Evolutionary conservation across 1,140 invertebrate species (phyloP).

Genomic region (Leptinotarsa undecemlineata): DNA sequence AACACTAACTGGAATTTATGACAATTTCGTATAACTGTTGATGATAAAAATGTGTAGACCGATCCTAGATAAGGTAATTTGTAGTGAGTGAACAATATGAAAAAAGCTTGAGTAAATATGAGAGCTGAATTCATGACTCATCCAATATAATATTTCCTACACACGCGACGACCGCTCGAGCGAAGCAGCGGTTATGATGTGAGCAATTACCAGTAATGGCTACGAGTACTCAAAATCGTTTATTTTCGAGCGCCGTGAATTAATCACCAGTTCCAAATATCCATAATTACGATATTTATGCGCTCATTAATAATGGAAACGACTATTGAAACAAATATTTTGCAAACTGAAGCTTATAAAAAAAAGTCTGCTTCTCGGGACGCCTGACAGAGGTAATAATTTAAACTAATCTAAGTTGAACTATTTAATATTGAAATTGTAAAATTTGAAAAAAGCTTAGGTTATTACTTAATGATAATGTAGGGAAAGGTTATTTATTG

Average conservation of each 20-base stretch:
- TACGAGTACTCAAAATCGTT: neutral
- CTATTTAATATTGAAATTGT: too few relatives aligned
- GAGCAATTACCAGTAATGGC: slow-evolving; percentile 2
- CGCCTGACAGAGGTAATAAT: too few relatives aligned
- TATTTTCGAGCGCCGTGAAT: neutral
- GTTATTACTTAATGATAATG: too few relatives aligned
- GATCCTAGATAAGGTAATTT: slow-evolving; percentile 2
- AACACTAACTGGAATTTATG: slow-evolving; percentile 1
- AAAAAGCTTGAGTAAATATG: slow-evolving; percentile 1
- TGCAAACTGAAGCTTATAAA: too few relatives aligned
- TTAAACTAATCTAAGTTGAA: too few relatives aligned
- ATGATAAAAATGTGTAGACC: slow-evolving; percentile 3
- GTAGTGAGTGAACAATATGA: neutral
- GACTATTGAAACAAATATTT: neutral
- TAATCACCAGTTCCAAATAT: neutral
- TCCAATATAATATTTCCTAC: slow-evolving; percentile 4
- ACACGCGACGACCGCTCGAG: neutral
- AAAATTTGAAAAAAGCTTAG: too few relatives aligned
- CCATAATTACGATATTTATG: neutral
- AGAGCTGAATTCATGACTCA: neutral
- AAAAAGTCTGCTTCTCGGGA: too few relatives aligned
- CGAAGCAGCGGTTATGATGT: slow-evolving; percentile 1
- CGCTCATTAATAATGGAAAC: neutral
- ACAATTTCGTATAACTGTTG: neutral
- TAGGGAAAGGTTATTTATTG: too few relatives aligned